Evolutionary conservation across 2,113 vertebrate genomes (phyloP).

Genomic region (Apodemus sylvaticus): DNA sequence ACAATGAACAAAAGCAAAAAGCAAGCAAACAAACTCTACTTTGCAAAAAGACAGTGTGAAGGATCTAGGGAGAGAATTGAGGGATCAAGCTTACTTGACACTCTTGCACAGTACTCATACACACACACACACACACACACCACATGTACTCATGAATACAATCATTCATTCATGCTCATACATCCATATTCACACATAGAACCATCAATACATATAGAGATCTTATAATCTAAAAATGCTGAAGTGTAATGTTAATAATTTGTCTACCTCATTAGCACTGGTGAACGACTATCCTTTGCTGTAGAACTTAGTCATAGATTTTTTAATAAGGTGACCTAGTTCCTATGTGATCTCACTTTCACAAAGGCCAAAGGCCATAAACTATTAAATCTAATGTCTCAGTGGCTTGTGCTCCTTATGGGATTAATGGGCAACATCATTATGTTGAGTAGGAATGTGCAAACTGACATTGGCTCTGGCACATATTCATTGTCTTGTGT

Average conservation of each 20-base stretch:
- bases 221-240: neutral
- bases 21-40: neutral
- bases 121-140: neutral
- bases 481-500: neutral
- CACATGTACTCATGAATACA: too few species aligned
- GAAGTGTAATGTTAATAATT: neutral
- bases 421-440: neutral
- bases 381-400: neutral
- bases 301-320: neutral
- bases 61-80: too few species aligned
- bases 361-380: neutral
- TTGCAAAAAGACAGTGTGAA: neutral
- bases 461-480: neutral
- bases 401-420: neutral
- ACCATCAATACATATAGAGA: neutral
- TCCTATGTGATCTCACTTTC: neutral
- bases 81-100: neutral
- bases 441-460: neutral
- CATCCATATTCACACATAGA: neutral
- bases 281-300: neutral
- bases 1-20: too few species aligned
- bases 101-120: neutral
- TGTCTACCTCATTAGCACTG: neutral
- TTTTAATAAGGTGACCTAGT: neutral
- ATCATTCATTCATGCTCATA: too few species aligned